Conservation (phyloP, 2,888 invertebrate genomes). For the Patella depressa region DNA sequence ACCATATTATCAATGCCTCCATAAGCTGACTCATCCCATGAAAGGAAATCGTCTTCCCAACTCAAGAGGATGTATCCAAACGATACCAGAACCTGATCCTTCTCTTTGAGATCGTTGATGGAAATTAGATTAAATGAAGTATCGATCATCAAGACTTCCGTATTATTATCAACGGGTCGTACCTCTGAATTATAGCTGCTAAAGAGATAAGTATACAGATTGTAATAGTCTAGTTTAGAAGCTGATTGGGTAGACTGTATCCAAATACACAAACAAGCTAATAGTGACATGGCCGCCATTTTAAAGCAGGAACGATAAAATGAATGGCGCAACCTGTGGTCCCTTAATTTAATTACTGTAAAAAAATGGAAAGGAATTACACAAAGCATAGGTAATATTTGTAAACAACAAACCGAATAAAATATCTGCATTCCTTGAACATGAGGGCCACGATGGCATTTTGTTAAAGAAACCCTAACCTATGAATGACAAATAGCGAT, state of each 20-base stretch:
- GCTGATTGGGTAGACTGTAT: not conserved
- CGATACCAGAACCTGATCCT: conserved; percentile 16
- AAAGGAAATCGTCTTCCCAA: conserved; percentile 20
- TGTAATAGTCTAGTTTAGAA: not conserved
- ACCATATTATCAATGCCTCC: conserved; percentile 19
- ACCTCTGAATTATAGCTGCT: conserved; percentile 17
- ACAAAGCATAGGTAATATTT: no score
- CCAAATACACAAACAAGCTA: no score
- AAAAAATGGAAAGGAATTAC: no score
- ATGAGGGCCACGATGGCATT: no score
- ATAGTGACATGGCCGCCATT: no score
- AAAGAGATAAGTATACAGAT: conserved; percentile 6
- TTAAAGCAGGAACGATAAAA: no score
- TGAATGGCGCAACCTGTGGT: no score
- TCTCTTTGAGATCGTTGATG: conserved; percentile 14
- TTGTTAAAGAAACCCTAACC: no score
- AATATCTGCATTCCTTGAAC: no score
- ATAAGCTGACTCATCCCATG: conserved; percentile 16
- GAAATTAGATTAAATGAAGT: conserved; percentile 2
- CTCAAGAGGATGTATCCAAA: conserved; percentile 3
- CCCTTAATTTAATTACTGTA: no score
- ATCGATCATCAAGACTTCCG: not conserved
- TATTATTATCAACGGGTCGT: conserved; percentile 16
- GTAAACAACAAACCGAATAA: no score
- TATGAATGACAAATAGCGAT: no score